Evolutionary conservation across 2,113 vertebrate species (phyloP), one percentile per base, ranked within the genome.

Genomic region (Phalacrocorax carbo): DNA sequence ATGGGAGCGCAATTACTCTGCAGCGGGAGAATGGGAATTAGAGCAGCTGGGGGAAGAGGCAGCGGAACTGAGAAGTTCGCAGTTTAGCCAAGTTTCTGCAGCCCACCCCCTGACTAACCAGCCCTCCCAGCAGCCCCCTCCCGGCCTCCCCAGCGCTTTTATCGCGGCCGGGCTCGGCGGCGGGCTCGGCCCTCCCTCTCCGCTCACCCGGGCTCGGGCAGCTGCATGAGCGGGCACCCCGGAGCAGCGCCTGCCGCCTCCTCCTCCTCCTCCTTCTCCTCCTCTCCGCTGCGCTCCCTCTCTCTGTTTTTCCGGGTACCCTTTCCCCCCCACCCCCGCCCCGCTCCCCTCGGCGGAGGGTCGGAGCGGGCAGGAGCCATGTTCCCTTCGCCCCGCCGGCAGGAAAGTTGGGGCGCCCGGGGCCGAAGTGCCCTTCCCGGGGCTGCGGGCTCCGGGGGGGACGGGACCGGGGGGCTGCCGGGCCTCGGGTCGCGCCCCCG

Each of bases 11-110:
- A 90, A 71, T 95, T 84, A 76, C 79, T 89, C 86, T 90, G 95
- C 80, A 51, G 84, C 80, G 82, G 83, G 80, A 83, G 89, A 88
- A 93, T 21, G 88, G 94, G 93, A 77, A 80, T 92, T 61, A 72
- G 91, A 90, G 78, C 64, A 83, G 91, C 64, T 78, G 87, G 68
- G 81, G 88, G 71, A 95, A 93, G 77, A 88, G 82, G 62, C 70
- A 80, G 91, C 36, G 72, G 88, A 82, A 78, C 86, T 52, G 76
- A 90, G 93, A 97, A 97, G 93, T 96, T 96, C 18, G 48, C 91
- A 97, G 94, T 96, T 97, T 77, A 75, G 93, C 91, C 95, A 97
- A 97, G 93, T 97, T 96, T 96, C 73, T 58, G 86, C 68, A 92
- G 93, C 83, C 91, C 91, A 92, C 88, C 93, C 88, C 65, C 72